Conservation (phyloP, 1,140 invertebrate species). For the Melanaphis sacchari region DNA sequence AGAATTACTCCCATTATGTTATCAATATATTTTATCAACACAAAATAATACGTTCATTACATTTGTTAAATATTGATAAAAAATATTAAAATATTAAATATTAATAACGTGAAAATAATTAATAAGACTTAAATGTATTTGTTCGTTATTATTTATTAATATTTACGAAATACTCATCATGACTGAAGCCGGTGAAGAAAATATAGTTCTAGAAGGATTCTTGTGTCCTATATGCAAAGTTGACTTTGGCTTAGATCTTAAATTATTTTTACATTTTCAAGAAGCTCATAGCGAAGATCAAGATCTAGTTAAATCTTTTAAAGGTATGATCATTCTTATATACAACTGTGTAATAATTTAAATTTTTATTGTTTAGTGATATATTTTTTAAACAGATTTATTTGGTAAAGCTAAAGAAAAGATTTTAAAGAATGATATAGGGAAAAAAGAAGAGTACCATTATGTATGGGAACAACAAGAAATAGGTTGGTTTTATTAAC, state of each 20-base stretch:
- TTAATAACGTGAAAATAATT: too few relatives aligned
- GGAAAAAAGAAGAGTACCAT: slow-evolving; percentile 30
- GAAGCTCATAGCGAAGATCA: slow-evolving; percentile 87
- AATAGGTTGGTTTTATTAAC: not conserved
- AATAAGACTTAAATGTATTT: not conserved
- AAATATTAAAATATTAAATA: too few relatives aligned
- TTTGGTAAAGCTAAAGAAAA: slow-evolving; percentile 56
- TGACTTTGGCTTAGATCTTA: slow-evolving; percentile 81
- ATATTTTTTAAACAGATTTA: slow-evolving; percentile 44
- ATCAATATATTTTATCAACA: not conserved
- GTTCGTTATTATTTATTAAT: not conserved
- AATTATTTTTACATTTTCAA: slow-evolving; percentile 88
- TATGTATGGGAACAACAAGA: slow-evolving; percentile 4
- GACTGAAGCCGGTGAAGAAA: slow-evolving; percentile 63
- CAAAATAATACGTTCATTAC: not conserved
- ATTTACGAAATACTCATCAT: not conserved
- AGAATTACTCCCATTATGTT: not conserved
- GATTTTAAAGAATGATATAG: slow-evolving; percentile 50
- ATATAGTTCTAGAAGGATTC: slow-evolving; percentile 85
- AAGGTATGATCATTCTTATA: slow-evolving; percentile 68
- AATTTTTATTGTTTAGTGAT: slow-evolving; percentile 17
- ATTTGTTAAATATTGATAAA: too few relatives aligned
- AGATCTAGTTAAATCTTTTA: slow-evolving; percentile 87
- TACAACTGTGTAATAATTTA: not conserved
- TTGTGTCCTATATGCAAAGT: slow-evolving; percentile 92